These are phyloP conservation scores for Caloenas nicobarica DNA, from an alignment of 2,113 vertebrate species.

Conservation along the genomic window DNA sequence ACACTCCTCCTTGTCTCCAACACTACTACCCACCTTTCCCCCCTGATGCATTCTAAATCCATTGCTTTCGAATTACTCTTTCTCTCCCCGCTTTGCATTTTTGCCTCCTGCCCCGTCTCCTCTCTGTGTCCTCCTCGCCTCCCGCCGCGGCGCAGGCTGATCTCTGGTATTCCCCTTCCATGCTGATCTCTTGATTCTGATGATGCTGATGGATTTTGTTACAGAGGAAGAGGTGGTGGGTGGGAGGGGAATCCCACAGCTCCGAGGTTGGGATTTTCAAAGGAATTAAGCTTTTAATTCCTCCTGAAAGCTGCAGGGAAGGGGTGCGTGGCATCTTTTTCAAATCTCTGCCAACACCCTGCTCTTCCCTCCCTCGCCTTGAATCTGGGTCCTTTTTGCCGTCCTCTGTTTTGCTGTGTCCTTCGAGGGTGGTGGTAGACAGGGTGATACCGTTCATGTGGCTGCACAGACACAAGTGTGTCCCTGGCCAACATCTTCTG, in stretches of 20 bases:
- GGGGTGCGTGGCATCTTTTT: not conserved
- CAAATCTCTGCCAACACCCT: not conserved
- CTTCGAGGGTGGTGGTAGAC: constrained; percentile 21
- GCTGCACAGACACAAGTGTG: not conserved
- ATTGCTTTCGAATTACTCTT: constrained; percentile 38
- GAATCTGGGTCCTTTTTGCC: not conserved
- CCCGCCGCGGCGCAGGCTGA: constrained; percentile 41
- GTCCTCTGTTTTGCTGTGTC: not conserved
- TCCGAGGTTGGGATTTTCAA: constrained; percentile 33
- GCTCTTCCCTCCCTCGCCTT: not conserved
- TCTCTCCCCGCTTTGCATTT: constrained; percentile 18
- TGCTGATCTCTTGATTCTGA: constrained; percentile 50
- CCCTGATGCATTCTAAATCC: constrained; percentile 37
- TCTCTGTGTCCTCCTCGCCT: constrained; percentile 64
- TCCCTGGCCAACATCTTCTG: not conserved
- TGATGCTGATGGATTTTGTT: not conserved
- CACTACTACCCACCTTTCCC: not conserved
- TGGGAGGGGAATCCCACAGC: constrained; percentile 48
- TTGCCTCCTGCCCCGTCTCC: constrained; percentile 40
- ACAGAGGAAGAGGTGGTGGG: constrained; percentile 25
- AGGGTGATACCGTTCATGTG: not conserved
- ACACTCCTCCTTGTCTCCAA: not conserved
- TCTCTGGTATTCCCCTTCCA: constrained; percentile 66
- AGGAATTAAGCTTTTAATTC: constrained; percentile 45
- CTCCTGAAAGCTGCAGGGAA: constrained; percentile 34